phyloP scores from a whole-genome alignment of 2,113 vertebrate genomes.

The Puffinus mauretanicus region DNA sequence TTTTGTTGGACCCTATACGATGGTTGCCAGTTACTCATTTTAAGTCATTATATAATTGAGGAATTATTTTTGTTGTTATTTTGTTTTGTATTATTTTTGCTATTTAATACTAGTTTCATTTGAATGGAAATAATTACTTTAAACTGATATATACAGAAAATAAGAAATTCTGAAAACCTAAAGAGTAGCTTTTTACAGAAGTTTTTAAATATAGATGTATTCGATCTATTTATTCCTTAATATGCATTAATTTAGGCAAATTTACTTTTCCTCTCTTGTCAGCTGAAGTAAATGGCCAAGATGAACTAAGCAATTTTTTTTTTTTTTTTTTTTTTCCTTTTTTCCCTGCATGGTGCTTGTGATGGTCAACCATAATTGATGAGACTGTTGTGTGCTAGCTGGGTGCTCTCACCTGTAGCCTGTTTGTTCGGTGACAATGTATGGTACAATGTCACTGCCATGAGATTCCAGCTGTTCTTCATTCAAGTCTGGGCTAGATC shows the following conservation, averaged over 20 bases:
- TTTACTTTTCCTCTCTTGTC: too few species aligned
- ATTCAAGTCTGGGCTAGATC: neutral
- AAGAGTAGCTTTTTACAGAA: neutral
- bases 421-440: neutral
- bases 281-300: neutral
- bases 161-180: neutral
- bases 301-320: neutral
- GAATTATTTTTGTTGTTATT: neutral
- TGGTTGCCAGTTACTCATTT: neutral
- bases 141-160: neutral
- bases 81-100: neutral
- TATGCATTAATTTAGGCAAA: neutral
- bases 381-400: neutral
- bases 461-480: neutral
- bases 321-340: neutral
- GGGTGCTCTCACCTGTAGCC: neutral
- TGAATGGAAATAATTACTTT: neutral
- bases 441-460: neutral
- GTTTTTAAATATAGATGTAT: neutral
- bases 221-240: neutral
- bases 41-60: neutral
- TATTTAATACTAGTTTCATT: neutral
- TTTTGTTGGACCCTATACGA: accelerated
- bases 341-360: neutral
- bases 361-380: neutral